These are phyloP conservation scores for Chloroceryle aenea DNA, from an alignment of 2,113 vertebrate species.

Conservation along the genomic window DNA sequence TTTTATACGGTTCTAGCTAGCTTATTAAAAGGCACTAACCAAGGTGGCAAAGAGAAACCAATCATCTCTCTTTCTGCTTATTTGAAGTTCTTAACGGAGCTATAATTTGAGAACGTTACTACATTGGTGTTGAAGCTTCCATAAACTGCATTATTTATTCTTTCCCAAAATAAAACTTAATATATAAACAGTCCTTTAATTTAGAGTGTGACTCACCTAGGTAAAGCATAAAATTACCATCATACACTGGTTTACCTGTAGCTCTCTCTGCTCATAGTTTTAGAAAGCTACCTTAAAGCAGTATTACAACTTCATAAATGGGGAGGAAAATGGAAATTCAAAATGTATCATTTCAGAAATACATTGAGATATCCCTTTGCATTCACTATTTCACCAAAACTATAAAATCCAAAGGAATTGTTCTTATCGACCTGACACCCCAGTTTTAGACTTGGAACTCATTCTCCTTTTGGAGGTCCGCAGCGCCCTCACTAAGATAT, in stretches of 20 bases:
- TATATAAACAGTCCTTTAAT: not conserved
- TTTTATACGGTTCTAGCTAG: not conserved
- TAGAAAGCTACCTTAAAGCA: not conserved
- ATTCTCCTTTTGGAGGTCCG: not conserved
- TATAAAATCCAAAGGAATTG: not conserved
- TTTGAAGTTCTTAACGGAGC: not conserved
- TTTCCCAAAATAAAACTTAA: not conserved
- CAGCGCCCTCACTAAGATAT: not conserved
- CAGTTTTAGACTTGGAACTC: not conserved
- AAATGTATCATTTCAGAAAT: not conserved
- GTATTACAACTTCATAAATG: not conserved
- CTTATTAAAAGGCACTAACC: not conserved
- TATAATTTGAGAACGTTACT: not conserved
- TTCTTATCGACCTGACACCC: not conserved
- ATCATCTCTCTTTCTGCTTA: not conserved
- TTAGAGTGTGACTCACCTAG: not conserved
- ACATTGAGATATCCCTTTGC: not conserved
- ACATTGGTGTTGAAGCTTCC: not conserved
- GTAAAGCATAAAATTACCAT: not conserved
- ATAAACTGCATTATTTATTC: not conserved
- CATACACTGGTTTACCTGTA: not conserved
- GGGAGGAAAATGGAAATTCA: not conserved
- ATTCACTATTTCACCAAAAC: not conserved
- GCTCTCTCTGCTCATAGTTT: not conserved
- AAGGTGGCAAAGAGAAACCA: not conserved